A percentile compares a stretch with the other conserved stretches of the same genome.
phyloP scores from a whole-genome alignment of 92 coral and sea anemone species.

The Desmophyllum pertusum region DNA sequence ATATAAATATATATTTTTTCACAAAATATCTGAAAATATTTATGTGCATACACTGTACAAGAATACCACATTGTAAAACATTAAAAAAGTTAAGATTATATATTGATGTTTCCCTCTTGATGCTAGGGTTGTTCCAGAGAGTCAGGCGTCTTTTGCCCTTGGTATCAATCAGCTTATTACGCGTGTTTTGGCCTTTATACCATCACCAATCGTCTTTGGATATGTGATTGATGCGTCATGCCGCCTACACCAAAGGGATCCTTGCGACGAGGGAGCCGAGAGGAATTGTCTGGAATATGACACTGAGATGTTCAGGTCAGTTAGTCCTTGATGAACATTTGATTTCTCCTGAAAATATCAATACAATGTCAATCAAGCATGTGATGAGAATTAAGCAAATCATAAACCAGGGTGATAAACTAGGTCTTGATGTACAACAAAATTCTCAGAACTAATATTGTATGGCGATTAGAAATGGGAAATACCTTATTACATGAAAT shows the following conservation, averaged over 20 bases:
- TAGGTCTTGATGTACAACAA: too few species aligned
- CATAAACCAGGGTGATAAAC: too few species aligned
- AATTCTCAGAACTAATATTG: too few species aligned
- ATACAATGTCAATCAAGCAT: not conserved
- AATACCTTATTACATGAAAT: too few species aligned
- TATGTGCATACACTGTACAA: too few species aligned
- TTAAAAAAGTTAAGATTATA: not conserved
- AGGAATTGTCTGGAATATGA: constrained; percentile 91
- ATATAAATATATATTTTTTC: too few species aligned
- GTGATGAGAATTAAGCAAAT: too few species aligned
- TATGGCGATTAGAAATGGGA: too few species aligned
- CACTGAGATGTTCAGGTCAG: constrained; percentile 79
- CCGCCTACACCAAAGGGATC: constrained; percentile 75
- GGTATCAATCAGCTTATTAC: constrained; percentile 91
- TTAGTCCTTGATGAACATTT: not conserved
- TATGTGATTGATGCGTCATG: constrained; percentile 83
- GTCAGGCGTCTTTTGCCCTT: constrained; percentile 95
- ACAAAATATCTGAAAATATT: too few species aligned
- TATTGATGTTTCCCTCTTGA: not conserved
- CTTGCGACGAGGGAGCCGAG: constrained; percentile 79
- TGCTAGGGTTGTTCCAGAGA: constrained; percentile 88
- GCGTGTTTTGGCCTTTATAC: constrained; percentile 89
- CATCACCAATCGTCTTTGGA: constrained; percentile 88
- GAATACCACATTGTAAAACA: too few species aligned
- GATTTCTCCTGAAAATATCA: too few species aligned